Evolutionary conservation across 37 sponge, comb jelly and placozoan species (phyloP), one percentile per base, ranked within the genome.

Genomic region (Beroe forskalii): DNA sequence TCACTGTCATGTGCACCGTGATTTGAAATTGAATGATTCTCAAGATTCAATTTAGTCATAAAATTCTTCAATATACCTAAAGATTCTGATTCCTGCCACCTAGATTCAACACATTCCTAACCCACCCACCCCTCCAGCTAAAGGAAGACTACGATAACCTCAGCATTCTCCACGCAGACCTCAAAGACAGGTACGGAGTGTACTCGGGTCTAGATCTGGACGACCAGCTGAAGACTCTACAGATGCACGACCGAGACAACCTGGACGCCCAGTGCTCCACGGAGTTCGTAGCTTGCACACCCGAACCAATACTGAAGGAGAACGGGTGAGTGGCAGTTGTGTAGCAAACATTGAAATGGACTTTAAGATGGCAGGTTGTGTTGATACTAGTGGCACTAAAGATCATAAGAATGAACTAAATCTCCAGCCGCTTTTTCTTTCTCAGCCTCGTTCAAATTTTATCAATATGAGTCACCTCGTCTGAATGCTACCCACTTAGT

Each of bases 261-360:
- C 38, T 72, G 8, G 75, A 72, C 40, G 40, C 2, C 9, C 75
- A 72, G 75, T 72, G 75, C 22, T 72, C 75, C 9, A 72, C 39
- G 22, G 75, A 72, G 75, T 72, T 72, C 35, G 75, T 72, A 8
- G 75, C 75, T 3, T 72, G 75, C 30, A 38, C 75, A 8, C 75
- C 75, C 9, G 75, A 72, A 72, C 75, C 75, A 6, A 2, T 72
- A 3, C 38, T 72, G 6, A 14, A 55, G 17, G 17, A 17, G 14
- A 24, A 63, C 3, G 66, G 66, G 66, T 63, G 2, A 63, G 66
- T 63, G 14, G 20, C 66, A 63, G 28, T 55, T 55, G 60, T 55
- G 9, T 55, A 55, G 9, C 60, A n/a, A n/a, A n/a, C n/a, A n/a
- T n/a, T n/a, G n/a, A n/a, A n/a, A n/a, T n/a, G n/a, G n/a, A n/a